A percentile compares a stretch with the other conserved stretches of the same genome.
These are phyloP conservation scores for Thelaira solivaga DNA, from an alignment of 2,888 invertebrate species.

Conservation along the genomic window DNA sequence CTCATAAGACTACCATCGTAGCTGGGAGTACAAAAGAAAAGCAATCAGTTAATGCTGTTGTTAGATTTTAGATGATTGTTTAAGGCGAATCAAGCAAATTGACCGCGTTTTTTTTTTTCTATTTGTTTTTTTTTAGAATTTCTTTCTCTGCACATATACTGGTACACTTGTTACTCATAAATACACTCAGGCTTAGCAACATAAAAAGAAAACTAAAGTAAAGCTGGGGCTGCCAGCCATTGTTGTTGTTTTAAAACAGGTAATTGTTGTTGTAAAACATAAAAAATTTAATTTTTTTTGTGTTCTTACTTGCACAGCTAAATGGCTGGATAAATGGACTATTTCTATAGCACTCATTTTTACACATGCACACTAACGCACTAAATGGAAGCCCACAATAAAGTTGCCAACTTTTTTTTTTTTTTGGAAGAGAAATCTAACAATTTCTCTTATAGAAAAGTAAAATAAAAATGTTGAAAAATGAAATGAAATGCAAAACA, in stretches of 20 bases:
- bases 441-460: too few species aligned
- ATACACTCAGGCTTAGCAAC: neutral
- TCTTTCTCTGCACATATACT: neutral
- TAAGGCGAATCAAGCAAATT: conserved; percentile 53
- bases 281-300: neutral
- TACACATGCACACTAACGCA: neutral
- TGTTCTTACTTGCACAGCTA: too few species aligned
- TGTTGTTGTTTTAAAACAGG: conserved; percentile 19
- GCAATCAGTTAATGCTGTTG: neutral
- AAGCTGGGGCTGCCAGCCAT: neutral
- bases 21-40: neutral
- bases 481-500: too few species aligned
- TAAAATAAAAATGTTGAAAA: too few species aligned
- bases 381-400: neutral
- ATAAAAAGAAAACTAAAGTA: neutral
- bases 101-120: conserved; percentile 47
- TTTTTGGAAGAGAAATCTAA: too few species aligned
- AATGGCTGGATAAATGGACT: conserved; percentile 38
- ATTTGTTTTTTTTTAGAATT: neutral
- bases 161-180: neutral
- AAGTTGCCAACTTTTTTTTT: neutral
- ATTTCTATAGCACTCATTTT: neutral
- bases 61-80: neutral
- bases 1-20: too few species aligned
- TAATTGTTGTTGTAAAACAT: neutral